Evolutionary conservation across 2,113 vertebrate genomes (phyloP), one percentile per base, ranked within the genome.

Genomic region (Coreoperca whiteheadi): DNA sequence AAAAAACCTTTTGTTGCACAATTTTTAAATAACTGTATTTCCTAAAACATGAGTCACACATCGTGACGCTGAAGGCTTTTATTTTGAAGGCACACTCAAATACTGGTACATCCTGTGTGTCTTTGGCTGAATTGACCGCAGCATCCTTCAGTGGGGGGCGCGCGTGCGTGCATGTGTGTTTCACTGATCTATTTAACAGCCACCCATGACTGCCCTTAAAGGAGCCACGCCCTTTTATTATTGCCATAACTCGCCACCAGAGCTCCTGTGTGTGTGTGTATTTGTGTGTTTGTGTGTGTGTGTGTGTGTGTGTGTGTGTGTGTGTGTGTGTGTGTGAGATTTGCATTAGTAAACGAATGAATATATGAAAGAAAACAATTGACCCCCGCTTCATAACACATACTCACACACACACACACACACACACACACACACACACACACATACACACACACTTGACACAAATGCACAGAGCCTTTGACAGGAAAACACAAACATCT

Each of bases 201-300:
- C 75, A 64, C 57, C 54, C 30, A 82, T 86, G 86, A 78, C 74
- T 84, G 81, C 21, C 76, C 90, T 94, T 94, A 93, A 94, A 93
- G 92, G 88, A 90, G 86, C 89, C 92, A 90, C 88, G 46, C 91
- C 85, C 85, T 89, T 90, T 85, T 85, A 85, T 85, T 89, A 81
- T 88, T 88, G 32, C 83, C 34, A 76, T 78, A 73, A 81, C 56
- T 64, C 23, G 5, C 54, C 41, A 67, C 61, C 72, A 21, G 32
- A 72, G 20, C 18, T 43, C 39, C 16, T 20, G 25, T 66, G 76
- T 77, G 30, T 37, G 34, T 25, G 21, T 65, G 75, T 79, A 34
- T 50, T 32, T 64, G 68, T 53, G 60, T 32, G 65, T 18, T 32
- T 69, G 23, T 18, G 4, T 64, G 50, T 32, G 51, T 68, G 51